A percentile compares a stretch with the other conserved stretches of the same genome.
Evolutionary conservation across 2,113 vertebrate species (phyloP).

Genomic region (Catharus minimus): DNA sequence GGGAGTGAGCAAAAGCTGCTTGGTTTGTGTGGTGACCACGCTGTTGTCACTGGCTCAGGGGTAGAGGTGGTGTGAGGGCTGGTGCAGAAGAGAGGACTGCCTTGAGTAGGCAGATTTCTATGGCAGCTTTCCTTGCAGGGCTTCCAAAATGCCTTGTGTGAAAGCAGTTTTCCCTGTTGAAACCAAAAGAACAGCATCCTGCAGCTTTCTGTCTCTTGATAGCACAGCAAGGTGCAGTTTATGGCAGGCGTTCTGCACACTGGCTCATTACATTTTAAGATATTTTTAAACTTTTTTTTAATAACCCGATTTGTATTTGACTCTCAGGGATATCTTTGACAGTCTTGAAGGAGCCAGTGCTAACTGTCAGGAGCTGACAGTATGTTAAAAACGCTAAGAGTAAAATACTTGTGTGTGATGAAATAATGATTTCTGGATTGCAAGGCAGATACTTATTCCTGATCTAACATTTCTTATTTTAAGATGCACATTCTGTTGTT

Average conservation of each 20-base stretch:
- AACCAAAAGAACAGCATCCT: not conserved
- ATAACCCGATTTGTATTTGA: not conserved
- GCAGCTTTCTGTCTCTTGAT: not conserved
- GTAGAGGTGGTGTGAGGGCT: not conserved
- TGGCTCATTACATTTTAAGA: not conserved
- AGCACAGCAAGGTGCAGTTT: not conserved
- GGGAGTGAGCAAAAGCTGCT: not conserved
- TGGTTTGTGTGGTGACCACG: fast-evolving
- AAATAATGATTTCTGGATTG: not conserved
- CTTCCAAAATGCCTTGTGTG: not conserved
- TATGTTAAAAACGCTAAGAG: not conserved
- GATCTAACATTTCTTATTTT: not conserved
- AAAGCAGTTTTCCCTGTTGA: not conserved
- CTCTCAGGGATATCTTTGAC: slow-evolving; percentile 2
- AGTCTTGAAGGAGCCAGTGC: slow-evolving; percentile 10
- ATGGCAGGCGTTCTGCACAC: not conserved
- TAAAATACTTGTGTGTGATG: slow-evolving; percentile 11
- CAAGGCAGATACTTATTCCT: not conserved
- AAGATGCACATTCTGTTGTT: not conserved
- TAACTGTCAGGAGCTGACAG: slow-evolving; percentile 33
- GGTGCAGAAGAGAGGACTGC: not conserved
- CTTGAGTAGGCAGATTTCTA: fast-evolving
- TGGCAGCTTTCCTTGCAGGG: not conserved
- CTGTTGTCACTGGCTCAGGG: not conserved
- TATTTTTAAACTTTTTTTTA: not conserved